These are phyloP conservation scores for Brachyrhaphis roseni DNA, from an alignment of 2,797 vertebrate genomes.

Conservation along the genomic window DNA sequence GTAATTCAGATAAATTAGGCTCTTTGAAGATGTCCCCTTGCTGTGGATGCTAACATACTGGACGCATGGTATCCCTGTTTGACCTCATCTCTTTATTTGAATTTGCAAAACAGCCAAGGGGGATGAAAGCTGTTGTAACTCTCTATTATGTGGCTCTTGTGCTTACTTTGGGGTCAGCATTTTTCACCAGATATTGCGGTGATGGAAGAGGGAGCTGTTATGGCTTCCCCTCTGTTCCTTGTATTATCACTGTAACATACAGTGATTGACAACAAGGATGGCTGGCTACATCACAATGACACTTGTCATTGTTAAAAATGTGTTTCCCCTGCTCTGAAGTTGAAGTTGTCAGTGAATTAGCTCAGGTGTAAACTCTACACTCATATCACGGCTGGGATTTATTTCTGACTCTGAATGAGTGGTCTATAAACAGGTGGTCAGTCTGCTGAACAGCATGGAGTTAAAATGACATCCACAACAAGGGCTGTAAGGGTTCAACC, in stretches of 20 bases:
- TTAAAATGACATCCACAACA: conserved; percentile 82
- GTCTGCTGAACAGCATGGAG: conserved; percentile 75
- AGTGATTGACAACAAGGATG: conserved; percentile 33
- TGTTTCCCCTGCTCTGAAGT: background rate
- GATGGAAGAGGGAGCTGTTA: conserved; percentile 20
- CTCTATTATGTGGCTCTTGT: background rate
- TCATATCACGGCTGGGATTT: conserved; percentile 28
- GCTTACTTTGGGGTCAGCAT: background rate
- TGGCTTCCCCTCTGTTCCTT: background rate
- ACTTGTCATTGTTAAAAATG: conserved; percentile 6
- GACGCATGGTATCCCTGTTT: conserved; percentile 39
- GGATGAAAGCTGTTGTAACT: background rate
- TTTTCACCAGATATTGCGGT: conserved; percentile 1
- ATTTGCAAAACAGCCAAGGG: conserved; percentile 15
- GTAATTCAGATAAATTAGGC: conserved; percentile 11
- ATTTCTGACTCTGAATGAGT: conserved; percentile 55
- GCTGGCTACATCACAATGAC: conserved; percentile 12
- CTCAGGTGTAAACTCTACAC: conserved; percentile 2
- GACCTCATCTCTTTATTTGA: conserved; percentile 31
- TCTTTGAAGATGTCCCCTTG: background rate
- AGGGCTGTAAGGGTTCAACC: conserved; percentile 81
- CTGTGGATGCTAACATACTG: conserved; percentile 14
- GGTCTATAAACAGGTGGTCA: conserved; percentile 82
- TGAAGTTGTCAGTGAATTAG: conserved; percentile 4
- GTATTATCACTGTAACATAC: conserved; percentile 5